Conservation (phyloP, 2,888 invertebrate species). For the Linnaemya vulpina region DNA sequence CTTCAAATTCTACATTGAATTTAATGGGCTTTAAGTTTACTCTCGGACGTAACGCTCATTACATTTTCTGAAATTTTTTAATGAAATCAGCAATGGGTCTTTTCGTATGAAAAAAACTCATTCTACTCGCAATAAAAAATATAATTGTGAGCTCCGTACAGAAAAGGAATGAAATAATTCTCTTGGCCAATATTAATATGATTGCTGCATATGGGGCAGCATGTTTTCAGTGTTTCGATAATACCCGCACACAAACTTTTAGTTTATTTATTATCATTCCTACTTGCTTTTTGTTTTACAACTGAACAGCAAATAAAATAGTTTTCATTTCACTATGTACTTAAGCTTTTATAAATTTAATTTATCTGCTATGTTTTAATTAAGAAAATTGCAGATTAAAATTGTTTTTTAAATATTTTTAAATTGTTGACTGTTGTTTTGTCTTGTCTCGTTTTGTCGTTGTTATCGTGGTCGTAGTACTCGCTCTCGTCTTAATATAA, state of each 20-base stretch:
- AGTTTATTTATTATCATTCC: constrained; percentile 4
- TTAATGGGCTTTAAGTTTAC: no score
- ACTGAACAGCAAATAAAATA: constrained; percentile 5
- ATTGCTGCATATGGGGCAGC: background rate
- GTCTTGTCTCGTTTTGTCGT: constrained; percentile 16
- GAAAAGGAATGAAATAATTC: constrained; percentile 9
- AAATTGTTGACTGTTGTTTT: constrained; percentile 38
- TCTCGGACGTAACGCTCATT: no score
- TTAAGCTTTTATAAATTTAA: background rate
- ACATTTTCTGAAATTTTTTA: no score
- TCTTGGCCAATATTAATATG: constrained; percentile 13
- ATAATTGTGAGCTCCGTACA: no score
- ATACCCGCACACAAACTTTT: constrained; percentile 3
- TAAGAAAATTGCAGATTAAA: constrained; percentile 41
- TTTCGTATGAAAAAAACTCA: no score
- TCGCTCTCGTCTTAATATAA: background rate
- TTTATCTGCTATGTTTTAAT: constrained; percentile 34
- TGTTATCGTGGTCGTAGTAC: background rate
- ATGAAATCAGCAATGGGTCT: no score
- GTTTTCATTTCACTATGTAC: constrained; percentile 24
- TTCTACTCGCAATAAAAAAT: no score
- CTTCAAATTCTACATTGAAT: no score
- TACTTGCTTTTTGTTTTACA: constrained; percentile 5
- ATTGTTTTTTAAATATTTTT: constrained; percentile 7
- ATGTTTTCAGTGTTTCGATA: constrained; percentile 1